Evolutionary conservation across 2,797 vertebrate species (phyloP).

Genomic region (Meda fulgida): DNA sequence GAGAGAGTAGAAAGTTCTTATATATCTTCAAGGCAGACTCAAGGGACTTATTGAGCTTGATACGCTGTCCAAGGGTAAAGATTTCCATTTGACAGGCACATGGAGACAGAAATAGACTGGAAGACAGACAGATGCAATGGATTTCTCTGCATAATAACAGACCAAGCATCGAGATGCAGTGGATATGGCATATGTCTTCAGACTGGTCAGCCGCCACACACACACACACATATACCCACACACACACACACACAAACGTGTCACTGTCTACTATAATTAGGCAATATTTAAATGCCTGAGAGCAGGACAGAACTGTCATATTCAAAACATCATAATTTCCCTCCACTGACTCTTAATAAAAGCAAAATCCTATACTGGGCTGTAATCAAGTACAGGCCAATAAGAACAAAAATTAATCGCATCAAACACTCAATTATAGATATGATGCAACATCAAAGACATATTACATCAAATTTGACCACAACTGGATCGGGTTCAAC

Average conservation of each 20-base stretch:
- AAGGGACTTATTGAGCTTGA: constrained; percentile 11
- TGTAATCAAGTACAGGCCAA: constrained; percentile 44
- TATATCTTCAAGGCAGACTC: constrained; percentile 12
- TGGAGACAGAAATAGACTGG: neutral
- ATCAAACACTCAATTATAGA: constrained; percentile 45
- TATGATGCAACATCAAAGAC: neutral
- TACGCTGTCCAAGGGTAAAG: constrained; percentile 10
- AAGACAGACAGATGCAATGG: constrained; percentile 25
- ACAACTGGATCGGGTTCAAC: constrained; percentile 28
- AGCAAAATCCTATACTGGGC: neutral
- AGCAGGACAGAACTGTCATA: constrained; percentile 20
- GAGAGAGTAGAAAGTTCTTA: neutral
- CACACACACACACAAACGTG: neutral
- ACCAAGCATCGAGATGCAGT: neutral
- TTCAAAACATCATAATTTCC: constrained; percentile 7
- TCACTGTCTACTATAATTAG: neutral
- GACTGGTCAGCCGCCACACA: constrained; percentile 3
- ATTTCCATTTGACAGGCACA: constrained; percentile 23
- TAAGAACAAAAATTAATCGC: constrained; percentile 51
- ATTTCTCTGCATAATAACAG: neutral
- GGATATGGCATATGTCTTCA: constrained; percentile 7
- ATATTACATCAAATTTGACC: constrained; percentile 36
- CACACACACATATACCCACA: neutral
- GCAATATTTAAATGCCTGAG: constrained; percentile 12
- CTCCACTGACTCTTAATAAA: constrained; percentile 40